phyloP scores from a whole-genome alignment of 2,888 invertebrate species.

The Pseudolycoriella hygida region DNA sequence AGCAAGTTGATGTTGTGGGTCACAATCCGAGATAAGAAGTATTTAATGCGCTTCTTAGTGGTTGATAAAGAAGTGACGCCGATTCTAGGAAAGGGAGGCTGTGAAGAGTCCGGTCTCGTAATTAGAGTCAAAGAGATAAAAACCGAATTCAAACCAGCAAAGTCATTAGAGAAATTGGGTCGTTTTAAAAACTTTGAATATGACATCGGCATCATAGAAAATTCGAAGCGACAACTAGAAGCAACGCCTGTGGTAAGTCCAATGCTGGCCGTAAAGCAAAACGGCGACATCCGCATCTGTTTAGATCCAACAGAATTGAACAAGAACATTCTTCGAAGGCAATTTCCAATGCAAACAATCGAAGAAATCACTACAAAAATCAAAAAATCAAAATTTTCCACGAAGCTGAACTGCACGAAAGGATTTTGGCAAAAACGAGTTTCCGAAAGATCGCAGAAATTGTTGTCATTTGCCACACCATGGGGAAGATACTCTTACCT shows the following conservation, averaged over 20 bases:
- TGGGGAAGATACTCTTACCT: constrained; percentile 12
- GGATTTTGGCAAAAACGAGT: constrained; percentile 14
- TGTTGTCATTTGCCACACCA: constrained; percentile 12
- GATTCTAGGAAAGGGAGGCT: not conserved
- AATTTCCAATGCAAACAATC: constrained; percentile 9
- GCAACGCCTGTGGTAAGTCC: constrained; percentile 11
- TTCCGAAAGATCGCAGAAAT: constrained; percentile 11
- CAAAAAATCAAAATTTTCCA: constrained; percentile 9
- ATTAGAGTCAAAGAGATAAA: too few species aligned
- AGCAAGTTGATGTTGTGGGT: not conserved
- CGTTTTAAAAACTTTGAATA: not conserved
- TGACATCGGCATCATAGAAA: not conserved
- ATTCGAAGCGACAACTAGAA: too few species aligned
- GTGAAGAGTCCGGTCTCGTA: too few species aligned
- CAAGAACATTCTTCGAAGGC: constrained; percentile 10
- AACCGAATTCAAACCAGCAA: too few species aligned
- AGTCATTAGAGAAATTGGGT: too few species aligned
- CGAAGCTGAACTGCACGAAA: constrained; percentile 3
- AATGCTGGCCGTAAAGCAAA: constrained; percentile 10
- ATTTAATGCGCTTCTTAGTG: not conserved
- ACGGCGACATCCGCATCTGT: constrained; percentile 9
- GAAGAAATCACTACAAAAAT: constrained; percentile 10
- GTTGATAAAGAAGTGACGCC: not conserved
- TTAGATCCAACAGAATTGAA: constrained; percentile 8
- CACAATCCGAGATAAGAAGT: not conserved